Base-by-base conservation (phyloP, 2,888 invertebrate genomes). In the Perizoma affinitatum region DNA sequence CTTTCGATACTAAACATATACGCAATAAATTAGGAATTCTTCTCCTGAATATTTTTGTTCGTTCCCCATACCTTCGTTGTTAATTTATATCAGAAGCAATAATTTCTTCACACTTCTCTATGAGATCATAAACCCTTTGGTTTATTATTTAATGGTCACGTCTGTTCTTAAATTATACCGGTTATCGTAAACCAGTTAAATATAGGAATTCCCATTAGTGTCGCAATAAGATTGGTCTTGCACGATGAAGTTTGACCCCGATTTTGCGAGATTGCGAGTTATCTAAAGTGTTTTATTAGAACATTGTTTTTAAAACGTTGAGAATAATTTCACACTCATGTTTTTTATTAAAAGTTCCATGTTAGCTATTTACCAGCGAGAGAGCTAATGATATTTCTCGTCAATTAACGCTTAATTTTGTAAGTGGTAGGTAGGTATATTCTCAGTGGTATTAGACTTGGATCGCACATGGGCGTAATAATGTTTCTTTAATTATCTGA, bases 111-210 rank as follows among this genome's bases (percentile, higher is more conserved):
- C 70, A 71, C 73, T 81, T 79, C 78, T 75, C 78, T 72, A 72
- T 77, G 61, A 61, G 68, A 74, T 72, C 79, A 82, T 84, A 81
- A 84, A 84, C 74, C 74, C 68, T 64, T 71, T 69, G 73, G 66
- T 82, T 83, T 84, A 82, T 82, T 83, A 82, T 84, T 72, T 80
- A 76, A 79, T 81, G 76, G 78, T 79, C 74, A 76, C 76, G 83
- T 80, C 81, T 82, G 82, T 86, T 86, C 81, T 75, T 75, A 82
- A 80, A 85, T 79, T 71, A 79, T 79, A 78, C 69, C 72, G 72
- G 62, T 73, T 82, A 82, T 75, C 77, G 74, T 84, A 80, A 79
- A 84, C 71, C 70, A 73, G 72, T 60, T 67, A 63, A 63, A 77
- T 75, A 74, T 75, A 78, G 74, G 74, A 81, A 82, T 79, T 79